phyloP scores from a whole-genome alignment of 2,113 vertebrate species.

The Bos taurus region DNA sequence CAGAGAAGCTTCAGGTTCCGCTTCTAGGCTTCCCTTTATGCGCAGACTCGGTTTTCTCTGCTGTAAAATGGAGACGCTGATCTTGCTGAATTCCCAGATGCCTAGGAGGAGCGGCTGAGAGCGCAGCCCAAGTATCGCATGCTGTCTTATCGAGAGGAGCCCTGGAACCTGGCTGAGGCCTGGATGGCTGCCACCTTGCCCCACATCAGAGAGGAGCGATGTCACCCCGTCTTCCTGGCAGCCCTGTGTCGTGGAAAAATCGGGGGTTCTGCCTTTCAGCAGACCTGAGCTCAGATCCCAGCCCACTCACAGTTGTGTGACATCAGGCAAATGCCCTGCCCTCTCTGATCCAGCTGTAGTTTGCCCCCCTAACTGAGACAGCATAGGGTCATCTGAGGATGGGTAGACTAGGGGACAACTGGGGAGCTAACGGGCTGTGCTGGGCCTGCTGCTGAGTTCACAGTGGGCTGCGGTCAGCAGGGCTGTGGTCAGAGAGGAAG shows the following conservation, averaged over 20 bases:
- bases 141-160: no score
- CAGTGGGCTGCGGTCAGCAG: not conserved
- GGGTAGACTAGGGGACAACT: rapidly evolving
- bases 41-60: not conserved
- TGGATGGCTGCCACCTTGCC: rapidly evolving
- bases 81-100: not conserved
- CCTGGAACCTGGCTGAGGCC: not conserved
- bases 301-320: not conserved
- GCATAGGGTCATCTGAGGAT: no score
- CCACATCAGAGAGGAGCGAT: rapidly evolving
- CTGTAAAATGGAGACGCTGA: not conserved
- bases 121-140: rapidly evolving
- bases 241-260: rapidly evolving
- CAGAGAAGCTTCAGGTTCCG: not conserved
- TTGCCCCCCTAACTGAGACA: not conserved
- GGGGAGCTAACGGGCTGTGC: rapidly evolving
- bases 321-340: rapidly evolving
- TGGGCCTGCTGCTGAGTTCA: not conserved
- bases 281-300: not conserved
- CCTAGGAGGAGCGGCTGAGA: not conserved
- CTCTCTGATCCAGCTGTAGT: not conserved
- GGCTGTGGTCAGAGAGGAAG: not conserved
- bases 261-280: rapidly evolving
- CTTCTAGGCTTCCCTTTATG: not conserved
- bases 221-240: not conserved